A percentile compares a stretch with the other conserved stretches of the same genome.
These are phyloP conservation scores for Chrysolina americana DNA, from an alignment of 2,888 invertebrate species.

Conservation along the genomic window DNA sequence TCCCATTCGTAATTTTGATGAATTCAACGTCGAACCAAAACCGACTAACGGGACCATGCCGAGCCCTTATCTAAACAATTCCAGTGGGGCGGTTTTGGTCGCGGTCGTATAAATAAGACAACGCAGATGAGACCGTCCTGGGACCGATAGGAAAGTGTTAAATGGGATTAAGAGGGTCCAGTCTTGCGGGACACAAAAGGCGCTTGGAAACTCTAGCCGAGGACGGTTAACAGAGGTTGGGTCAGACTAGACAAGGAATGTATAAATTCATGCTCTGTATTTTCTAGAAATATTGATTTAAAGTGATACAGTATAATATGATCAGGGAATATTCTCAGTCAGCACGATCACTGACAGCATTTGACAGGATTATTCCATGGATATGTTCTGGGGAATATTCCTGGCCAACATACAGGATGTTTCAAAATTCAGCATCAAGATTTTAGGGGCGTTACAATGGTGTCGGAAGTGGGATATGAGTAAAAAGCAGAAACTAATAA, in stretches of 20 bases:
- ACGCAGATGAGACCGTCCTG: conserved; percentile 56
- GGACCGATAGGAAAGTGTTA: conserved; percentile 51
- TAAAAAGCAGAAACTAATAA: no score
- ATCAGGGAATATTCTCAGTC: no score
- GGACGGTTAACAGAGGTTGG: neutral
- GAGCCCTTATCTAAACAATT: conserved; percentile 40
- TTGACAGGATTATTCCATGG: no score
- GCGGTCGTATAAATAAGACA: conserved; percentile 59
- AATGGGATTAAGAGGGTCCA: conserved; percentile 53
- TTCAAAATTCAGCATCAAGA: no score
- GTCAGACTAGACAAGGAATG: neutral
- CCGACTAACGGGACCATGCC: conserved; percentile 14
- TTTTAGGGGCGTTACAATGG: no score
- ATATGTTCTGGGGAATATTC: no score
- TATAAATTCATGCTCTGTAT: neutral
- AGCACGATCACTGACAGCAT: no score
- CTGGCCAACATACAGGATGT: no score
- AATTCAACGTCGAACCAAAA: conserved; percentile 25
- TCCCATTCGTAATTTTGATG: conserved; percentile 25
- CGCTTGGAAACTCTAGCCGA: neutral
- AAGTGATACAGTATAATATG: no score
- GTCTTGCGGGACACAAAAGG: conserved; percentile 19
- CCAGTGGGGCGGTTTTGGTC: conserved; percentile 44
- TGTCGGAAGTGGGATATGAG: no score
- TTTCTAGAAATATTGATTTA: no score